Evolutionary conservation across 2,113 vertebrate species (phyloP).

Genomic region (Cynoglossus semilaevis): DNA sequence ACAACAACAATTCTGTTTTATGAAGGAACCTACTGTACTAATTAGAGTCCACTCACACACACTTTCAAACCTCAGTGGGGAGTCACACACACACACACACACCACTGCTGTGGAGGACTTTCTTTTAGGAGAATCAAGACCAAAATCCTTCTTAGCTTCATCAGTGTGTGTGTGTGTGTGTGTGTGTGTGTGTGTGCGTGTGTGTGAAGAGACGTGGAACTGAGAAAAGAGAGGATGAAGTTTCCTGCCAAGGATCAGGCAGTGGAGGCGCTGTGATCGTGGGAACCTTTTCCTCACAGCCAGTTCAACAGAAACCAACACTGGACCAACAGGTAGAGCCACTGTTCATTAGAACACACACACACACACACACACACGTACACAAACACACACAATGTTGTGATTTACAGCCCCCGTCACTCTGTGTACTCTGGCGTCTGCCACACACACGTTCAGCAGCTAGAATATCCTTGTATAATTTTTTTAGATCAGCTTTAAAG

Average conservation of each 20-base stretch:
- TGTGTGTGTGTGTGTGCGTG: not conserved
- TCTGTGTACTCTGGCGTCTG: slow-evolving; percentile 1
- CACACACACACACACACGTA: too few relatives aligned
- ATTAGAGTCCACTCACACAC: not conserved
- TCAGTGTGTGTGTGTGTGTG: not conserved
- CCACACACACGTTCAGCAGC: too few relatives aligned
- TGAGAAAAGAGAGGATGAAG: slow-evolving; percentile 12
- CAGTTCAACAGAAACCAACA: slow-evolving; percentile 45
- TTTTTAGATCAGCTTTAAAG: not conserved
- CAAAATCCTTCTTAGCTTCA: not conserved
- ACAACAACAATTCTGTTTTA: too few relatives aligned
- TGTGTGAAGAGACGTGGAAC: slow-evolving; percentile 5
- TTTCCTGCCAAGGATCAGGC: slow-evolving; percentile 28
- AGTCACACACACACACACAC: too few relatives aligned
- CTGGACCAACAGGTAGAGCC: slow-evolving; percentile 43
- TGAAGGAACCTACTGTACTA: not conserved
- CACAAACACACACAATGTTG: slow-evolving; percentile 8
- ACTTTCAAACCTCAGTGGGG: too few relatives aligned
- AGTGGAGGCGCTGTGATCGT: slow-evolving; percentile 30
- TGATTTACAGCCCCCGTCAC: slow-evolving; percentile 9
- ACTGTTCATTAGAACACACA: slow-evolving; percentile 11
- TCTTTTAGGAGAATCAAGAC: not conserved
- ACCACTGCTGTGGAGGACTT: not conserved
- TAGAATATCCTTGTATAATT: not conserved
- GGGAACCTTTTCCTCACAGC: slow-evolving; percentile 27